phyloP scores from a whole-genome alignment of 1,140 invertebrate genomes.

The Arctopsyche grandis region DNA sequence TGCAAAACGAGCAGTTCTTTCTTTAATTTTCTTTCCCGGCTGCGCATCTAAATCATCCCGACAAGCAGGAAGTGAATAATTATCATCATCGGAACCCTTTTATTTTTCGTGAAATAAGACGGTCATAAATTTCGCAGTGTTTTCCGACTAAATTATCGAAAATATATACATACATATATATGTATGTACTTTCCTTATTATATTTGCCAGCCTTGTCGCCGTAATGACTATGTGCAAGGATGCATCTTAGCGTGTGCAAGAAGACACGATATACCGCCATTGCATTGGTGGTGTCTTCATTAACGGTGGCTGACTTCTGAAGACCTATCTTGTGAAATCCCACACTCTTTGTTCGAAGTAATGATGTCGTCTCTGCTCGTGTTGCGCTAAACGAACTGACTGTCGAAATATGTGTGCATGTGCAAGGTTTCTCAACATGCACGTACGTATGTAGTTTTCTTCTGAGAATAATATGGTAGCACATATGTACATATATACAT shows the following conservation, averaged over 20 bases:
- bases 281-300: background rate
- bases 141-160: background rate
- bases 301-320: conserved; percentile 3
- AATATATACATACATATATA: background rate
- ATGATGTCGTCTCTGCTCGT: background rate
- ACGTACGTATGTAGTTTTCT: background rate
- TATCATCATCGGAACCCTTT: conserved; percentile 44
- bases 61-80: conserved; percentile 52
- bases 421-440: background rate
- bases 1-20: background rate
- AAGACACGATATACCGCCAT: conserved; percentile 1
- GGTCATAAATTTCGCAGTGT: conserved; percentile 40
- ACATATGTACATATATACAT: too few relatives aligned
- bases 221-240: background rate
- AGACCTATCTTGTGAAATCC: conserved; percentile 1
- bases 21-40: conserved; percentile 17
- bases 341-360: conserved; percentile 23
- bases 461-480: too few relatives aligned
- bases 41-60: conserved; percentile 49
- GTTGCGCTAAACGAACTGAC: background rate
- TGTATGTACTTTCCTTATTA: background rate
- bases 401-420: background rate
- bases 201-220: background rate
- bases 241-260: background rate
- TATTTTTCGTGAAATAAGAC: conserved; percentile 45